Percentiles rank a stretch among this genome's conserved stretches.
Evolutionary conservation across 2,888 invertebrate species (phyloP).

Genomic region (Rhimphoctona megacephalus): DNA sequence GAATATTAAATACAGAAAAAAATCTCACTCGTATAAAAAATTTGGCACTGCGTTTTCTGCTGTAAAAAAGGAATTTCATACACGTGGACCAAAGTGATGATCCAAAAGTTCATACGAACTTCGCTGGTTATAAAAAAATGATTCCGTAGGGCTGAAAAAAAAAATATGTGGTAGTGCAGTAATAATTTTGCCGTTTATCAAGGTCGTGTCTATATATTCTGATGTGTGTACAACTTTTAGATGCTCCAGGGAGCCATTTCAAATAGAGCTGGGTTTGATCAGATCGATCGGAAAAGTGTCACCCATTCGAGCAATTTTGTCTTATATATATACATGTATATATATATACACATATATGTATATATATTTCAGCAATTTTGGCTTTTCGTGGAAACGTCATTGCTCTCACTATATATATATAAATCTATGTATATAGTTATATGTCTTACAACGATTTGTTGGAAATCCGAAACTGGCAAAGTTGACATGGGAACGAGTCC

Average conservation of each 20-base stretch:
- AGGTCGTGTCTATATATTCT: not conserved
- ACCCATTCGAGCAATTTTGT: conserved; percentile 8
- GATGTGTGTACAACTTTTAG: not conserved
- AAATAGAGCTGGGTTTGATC: conserved; percentile 14
- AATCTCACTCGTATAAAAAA: not conserved
- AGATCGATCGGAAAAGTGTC: conserved; percentile 22
- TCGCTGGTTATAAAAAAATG: not conserved
- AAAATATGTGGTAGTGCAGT: not conserved
- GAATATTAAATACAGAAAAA: not conserved
- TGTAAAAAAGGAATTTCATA: not conserved
- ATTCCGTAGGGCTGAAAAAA: not conserved
- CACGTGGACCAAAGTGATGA: not conserved
- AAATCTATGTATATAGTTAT: not conserved
- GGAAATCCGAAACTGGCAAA: conserved; percentile 50
- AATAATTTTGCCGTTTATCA: not conserved
- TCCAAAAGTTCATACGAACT: not conserved
- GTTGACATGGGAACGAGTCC: conserved; percentile 39
- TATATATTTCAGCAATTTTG: conserved; percentile 3
- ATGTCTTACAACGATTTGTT: not conserved
- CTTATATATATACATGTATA: not conserved
- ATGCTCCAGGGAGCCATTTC: conserved; percentile 2
- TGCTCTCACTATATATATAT: not conserved
- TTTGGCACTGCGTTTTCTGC: not conserved
- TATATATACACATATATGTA: not conserved
- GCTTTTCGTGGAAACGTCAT: conserved; percentile 3